Percentiles rank a stretch among this genome's conserved stretches.
phyloP scores from a whole-genome alignment of 2,888 invertebrate genomes.

The Ophion slaviceki region DNA sequence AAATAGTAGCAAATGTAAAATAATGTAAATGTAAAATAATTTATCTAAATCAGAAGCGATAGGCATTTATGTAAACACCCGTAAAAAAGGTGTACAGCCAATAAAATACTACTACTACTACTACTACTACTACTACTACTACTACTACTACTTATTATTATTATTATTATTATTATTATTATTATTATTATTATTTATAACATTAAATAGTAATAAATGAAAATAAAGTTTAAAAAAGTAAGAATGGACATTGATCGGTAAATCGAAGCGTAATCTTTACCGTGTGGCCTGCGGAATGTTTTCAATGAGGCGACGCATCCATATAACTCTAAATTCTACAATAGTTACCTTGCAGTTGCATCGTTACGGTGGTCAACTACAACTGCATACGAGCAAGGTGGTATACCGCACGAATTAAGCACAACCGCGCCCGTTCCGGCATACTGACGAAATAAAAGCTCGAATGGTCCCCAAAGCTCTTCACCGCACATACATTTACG shows the following conservation, averaged over 20 bases:
- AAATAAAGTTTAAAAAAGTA: too few relatives aligned
- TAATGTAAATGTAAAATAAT: too few relatives aligned
- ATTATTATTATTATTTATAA: too few relatives aligned
- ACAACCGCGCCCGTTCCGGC: constrained; percentile 27
- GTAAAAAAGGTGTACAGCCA: too few relatives aligned
- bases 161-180: too few relatives aligned
- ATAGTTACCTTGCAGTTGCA: constrained; percentile 36
- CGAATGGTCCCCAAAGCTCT: constrained; percentile 33
- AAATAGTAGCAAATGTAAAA: too few relatives aligned
- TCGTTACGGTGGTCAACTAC: constrained; percentile 24
- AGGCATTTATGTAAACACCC: too few relatives aligned
- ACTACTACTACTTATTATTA: too few relatives aligned
- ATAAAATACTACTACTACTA: too few relatives aligned
- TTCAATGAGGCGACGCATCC: constrained; percentile 39
- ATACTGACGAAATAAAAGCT: constrained; percentile 61
- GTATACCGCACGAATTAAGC: constrained; percentile 62
- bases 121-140: too few relatives aligned
- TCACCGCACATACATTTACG: neutral
- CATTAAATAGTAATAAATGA: too few relatives aligned
- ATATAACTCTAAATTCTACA: constrained; percentile 33
- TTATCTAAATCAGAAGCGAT: too few relatives aligned
- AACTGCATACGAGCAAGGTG: constrained; percentile 55
- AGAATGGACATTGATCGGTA: neutral
- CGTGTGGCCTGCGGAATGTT: neutral
- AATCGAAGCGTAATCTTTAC: constrained; percentile 17